A percentile compares a stretch with the other conserved stretches of the same genome.
phyloP scores from a whole-genome alignment of 2,888 invertebrate genomes.

The Trissonchulus sp. region DNA sequence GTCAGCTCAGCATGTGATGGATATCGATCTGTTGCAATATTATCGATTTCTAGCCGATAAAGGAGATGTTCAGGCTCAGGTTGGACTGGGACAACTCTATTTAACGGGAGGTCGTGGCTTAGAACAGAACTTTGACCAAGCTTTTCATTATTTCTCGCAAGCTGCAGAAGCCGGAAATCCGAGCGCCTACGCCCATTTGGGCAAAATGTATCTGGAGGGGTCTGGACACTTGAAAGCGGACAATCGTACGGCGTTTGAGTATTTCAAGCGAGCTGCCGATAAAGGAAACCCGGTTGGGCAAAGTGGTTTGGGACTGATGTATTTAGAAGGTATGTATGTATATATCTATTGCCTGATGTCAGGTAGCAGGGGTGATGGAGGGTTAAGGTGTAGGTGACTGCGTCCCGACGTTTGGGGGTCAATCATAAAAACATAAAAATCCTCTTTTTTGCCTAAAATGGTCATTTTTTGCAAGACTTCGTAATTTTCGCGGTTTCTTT shows the following conservation, averaged over 20 bases:
- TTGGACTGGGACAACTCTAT: constrained; percentile 90
- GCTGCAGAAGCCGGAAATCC: constrained; percentile 93
- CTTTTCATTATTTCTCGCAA: constrained; percentile 59
- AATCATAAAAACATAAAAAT: too few species aligned
- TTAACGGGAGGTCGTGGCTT: constrained; percentile 96
- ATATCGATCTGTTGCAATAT: constrained; percentile 86
- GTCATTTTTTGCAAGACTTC: too few species aligned
- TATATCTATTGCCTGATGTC: too few species aligned
- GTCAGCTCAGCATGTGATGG: constrained; percentile 64
- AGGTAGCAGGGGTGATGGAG: too few species aligned
- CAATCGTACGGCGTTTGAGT: constrained; percentile 86
- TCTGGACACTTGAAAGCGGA: constrained; percentile 83
- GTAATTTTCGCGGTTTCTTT: too few species aligned
- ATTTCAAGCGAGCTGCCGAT: constrained; percentile 89
- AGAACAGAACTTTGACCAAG: constrained; percentile 66
- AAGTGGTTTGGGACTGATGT: constrained; percentile 92
- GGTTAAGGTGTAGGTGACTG: too few species aligned
- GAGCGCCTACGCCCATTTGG: constrained; percentile 90
- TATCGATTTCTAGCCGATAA: constrained; percentile 96
- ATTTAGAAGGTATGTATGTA: too few species aligned
- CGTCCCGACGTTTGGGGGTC: too few species aligned
- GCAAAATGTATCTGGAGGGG: constrained; percentile 96
- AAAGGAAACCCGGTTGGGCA: constrained; percentile 93
- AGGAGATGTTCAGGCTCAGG: constrained; percentile 94
- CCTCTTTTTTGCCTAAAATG: too few species aligned